A percentile compares a stretch with the other conserved stretches of the same genome.
Conservation (phyloP, 2,113 vertebrate species). For the Aramus guarauna region DNA sequence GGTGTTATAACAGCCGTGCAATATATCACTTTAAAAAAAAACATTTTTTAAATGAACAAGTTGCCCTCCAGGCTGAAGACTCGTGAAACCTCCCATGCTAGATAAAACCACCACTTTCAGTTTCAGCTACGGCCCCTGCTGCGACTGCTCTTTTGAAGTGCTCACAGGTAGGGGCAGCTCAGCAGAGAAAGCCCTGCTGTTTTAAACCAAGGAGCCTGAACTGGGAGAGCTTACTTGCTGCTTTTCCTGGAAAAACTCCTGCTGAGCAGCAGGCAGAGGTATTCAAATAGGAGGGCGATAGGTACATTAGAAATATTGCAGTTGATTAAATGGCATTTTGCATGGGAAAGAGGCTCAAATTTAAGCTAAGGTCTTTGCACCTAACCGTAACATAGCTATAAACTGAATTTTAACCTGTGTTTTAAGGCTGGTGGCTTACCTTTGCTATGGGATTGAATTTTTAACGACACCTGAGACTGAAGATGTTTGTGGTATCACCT, state of each 20-base stretch:
- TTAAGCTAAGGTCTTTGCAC: neutral
- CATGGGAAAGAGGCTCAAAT: neutral
- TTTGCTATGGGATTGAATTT: neutral
- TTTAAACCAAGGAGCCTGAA: conserved; percentile 5
- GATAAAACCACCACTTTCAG: neutral
- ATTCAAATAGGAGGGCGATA: neutral
- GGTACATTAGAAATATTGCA: neutral
- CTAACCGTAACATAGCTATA: neutral
- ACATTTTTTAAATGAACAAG: conserved; percentile 10
- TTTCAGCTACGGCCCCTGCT: neutral
- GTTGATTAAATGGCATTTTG: conserved; percentile 6
- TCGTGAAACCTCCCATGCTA: neutral
- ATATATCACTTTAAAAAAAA: neutral
- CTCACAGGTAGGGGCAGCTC: neutral
- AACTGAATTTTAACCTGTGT: neutral
- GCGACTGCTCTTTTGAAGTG: conserved; percentile 19
- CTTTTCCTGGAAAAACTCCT: neutral
- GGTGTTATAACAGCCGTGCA: conserved; percentile 11
- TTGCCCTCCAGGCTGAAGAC: neutral
- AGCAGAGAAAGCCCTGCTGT: conserved; percentile 4
- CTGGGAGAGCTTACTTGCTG: neutral
- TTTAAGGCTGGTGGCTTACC: neutral
- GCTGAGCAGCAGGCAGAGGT: neutral
- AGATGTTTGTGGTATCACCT: neutral
- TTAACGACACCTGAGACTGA: neutral